Evolutionary conservation across 1,140 invertebrate species (phyloP).

Genomic region (Maconellicoccus hirsutus): DNA sequence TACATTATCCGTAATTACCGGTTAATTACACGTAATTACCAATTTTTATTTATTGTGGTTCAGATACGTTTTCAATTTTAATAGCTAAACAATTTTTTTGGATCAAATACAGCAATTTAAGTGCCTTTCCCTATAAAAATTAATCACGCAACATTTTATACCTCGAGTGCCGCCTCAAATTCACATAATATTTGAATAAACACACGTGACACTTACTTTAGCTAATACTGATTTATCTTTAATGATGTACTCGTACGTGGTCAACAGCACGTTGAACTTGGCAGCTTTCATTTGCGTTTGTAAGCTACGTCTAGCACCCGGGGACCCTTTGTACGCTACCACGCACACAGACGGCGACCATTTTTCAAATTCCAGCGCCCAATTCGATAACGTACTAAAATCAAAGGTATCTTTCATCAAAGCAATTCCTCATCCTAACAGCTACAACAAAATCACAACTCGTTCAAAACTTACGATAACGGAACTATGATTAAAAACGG

Average conservation of each 20-base stretch:
- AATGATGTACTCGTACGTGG: slow-evolving; percentile 97
- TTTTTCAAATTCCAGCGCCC: slow-evolving; percentile 97
- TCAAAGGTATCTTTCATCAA: slow-evolving; percentile 34
- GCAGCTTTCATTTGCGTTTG: slow-evolving; percentile 79
- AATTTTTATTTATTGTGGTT: too few species aligned
- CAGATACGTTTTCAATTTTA: too few species aligned
- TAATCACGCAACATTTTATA: too few species aligned
- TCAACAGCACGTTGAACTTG: slow-evolving; percentile 95
- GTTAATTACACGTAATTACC: too few species aligned
- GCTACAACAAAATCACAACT: too few species aligned
- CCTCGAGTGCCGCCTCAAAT: too few species aligned
- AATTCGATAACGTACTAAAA: slow-evolving; percentile 96
- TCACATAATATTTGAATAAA: too few species aligned
- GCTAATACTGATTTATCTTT: slow-evolving; percentile 92
- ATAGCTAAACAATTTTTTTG: too few species aligned
- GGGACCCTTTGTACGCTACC: slow-evolving; percentile 90
- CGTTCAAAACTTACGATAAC: slow-evolving; percentile 46
- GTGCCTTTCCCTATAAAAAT: too few species aligned
- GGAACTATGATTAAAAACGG: slow-evolving; percentile 97
- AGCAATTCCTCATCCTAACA: neutral
- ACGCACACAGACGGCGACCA: slow-evolving; percentile 93
- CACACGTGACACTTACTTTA: slow-evolving; percentile 60
- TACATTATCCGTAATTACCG: too few species aligned
- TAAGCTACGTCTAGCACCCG: slow-evolving; percentile 66
- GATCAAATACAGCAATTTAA: too few species aligned